phyloP scores from a whole-genome alignment of 2,888 invertebrate species.

The Formica aserva region DNA sequence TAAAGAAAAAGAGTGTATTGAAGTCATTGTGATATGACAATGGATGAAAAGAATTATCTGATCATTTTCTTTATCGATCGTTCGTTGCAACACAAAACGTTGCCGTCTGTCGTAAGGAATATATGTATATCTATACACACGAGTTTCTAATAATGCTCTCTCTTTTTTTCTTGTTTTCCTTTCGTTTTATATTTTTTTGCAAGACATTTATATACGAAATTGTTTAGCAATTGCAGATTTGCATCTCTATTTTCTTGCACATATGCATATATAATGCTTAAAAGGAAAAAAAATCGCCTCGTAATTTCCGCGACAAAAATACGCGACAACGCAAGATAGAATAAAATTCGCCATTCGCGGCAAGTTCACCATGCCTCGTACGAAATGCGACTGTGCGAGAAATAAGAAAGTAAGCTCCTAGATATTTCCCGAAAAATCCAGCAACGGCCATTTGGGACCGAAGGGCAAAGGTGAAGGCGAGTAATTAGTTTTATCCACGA shows the following conservation, averaged over 20 bases:
- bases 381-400: neutral
- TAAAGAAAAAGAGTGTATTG: constrained; percentile 19
- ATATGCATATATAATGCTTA: neutral
- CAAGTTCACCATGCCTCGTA: neutral
- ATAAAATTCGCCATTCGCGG: neutral
- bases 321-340: neutral
- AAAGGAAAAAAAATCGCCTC: neutral
- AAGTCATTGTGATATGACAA: constrained; percentile 3
- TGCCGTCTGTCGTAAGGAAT: neutral
- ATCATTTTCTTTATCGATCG: constrained; percentile 13
- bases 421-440: constrained; percentile 45
- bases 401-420: neutral
- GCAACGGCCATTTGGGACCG: neutral
- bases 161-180: neutral
- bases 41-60: constrained; percentile 13
- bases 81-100: neutral
- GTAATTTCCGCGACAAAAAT: neutral
- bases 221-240: neutral
- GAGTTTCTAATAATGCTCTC: neutral
- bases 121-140: neutral
- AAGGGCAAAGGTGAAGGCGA: constrained; percentile 33
- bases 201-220: neutral
- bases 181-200: neutral
- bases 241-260: neutral
- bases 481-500: constrained; percentile 59